Evolutionary conservation across 2,113 vertebrate genomes (phyloP), one percentile per base, ranked within the genome.

Genomic region (Perognathus longimembris): DNA sequence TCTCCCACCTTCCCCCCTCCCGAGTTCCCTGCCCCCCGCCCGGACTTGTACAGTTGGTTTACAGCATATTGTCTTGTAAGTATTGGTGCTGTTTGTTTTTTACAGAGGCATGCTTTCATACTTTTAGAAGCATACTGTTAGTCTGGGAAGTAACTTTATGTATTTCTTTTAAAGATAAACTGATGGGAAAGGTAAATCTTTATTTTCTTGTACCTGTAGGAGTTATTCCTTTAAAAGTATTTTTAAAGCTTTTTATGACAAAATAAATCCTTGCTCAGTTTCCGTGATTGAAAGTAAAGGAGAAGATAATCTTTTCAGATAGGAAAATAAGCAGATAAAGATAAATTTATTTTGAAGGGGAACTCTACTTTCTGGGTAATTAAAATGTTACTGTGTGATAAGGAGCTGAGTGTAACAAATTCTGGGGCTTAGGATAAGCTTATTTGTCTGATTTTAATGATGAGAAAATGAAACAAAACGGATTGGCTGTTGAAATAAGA

Each of bases 241-340:
- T 82, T 63, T 80, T 22, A 3, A 85, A 85, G 5, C 63, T 59
- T 84, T 54, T 50, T 42, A 40, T 92, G 69, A 91, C 94, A 90
- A 92, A 84, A 93, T 24, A 61, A 93, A 86, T 82, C 50, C 89
- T 81, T 92, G 66, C 90, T 94, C 95, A 92, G 88, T 93, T 57
- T 79, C 73, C 59, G n/a, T 69, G 42, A 80, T 85, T 82, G 59
- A 96, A 42, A 93, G 75, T 80, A 66, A 61, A 95, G 61, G 64
- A 82, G 59, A 75, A 87, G 89, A 95, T 93, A 50, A 96, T 95
- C 91, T 94, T 94, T 90, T 67, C 74, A 89, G 95, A 97, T 93
- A 95, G 76, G 92, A 86, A 95, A 94, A 92, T 89, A 78, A 85
- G 92, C 91, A 94, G 95, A 93, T 96, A 89, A 93, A 95, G 92